Percentiles rank a stretch among this genome's conserved stretches.
Conservation (phyloP, 1,140 invertebrate species). For the Delia radicum region DNA sequence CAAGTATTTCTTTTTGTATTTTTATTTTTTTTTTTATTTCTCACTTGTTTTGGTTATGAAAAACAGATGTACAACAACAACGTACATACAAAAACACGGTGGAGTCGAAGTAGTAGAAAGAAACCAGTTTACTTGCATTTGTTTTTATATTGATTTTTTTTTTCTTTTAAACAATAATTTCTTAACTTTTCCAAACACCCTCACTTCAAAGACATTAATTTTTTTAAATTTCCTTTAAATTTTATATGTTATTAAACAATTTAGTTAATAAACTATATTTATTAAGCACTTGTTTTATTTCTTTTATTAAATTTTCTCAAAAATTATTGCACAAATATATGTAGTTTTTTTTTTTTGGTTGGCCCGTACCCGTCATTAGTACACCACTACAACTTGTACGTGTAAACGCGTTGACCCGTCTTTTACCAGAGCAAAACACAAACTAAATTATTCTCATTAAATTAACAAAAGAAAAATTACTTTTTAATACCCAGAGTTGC, state of each 20-base stretch:
- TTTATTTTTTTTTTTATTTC: slow-evolving; percentile 3
- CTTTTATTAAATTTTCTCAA: background rate
- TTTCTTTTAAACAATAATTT: background rate
- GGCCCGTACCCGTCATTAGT: background rate
- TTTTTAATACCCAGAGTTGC: background rate
- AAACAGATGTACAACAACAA: background rate
- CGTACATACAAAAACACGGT: background rate
- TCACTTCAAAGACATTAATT: background rate
- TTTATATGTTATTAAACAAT: background rate
- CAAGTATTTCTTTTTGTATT: background rate
- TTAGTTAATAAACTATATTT: background rate
- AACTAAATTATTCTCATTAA: background rate
- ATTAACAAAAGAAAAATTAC: background rate
- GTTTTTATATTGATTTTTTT: slow-evolving; percentile 17
- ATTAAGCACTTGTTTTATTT: no score
- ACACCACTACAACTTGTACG: background rate
- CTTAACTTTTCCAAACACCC: background rate
- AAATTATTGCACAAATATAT: background rate
- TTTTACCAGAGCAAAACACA: background rate
- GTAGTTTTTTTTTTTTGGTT: background rate
- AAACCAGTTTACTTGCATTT: slow-evolving; percentile 16
- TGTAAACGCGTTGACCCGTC: background rate
- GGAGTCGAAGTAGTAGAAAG: background rate
- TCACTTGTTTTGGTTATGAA: slow-evolving; percentile 13
- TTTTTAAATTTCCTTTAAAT: background rate